Conservation (phyloP, 2,888 invertebrate species). For the Lithophane ornitopus region DNA sequence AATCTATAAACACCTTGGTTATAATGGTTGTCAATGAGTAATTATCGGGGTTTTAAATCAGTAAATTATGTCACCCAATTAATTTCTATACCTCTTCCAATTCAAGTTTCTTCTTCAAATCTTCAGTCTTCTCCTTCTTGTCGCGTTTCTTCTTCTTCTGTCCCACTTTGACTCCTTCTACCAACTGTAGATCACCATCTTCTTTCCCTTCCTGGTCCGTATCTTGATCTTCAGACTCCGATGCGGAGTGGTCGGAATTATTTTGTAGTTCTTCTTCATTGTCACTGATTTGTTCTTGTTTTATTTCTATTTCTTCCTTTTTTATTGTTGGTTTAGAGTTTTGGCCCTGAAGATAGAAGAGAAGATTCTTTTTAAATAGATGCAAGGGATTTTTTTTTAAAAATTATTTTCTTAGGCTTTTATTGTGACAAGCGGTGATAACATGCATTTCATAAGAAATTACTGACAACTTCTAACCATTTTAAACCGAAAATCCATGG, state of each 20-base stretch:
- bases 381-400: background rate
- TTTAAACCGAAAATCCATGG: no score
- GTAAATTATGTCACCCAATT: background rate
- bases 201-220: constrained; percentile 52
- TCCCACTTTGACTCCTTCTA: constrained; percentile 85
- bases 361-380: background rate
- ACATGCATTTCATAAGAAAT: background rate
- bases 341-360: constrained; percentile 16
- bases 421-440: background rate
- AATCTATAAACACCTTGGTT: background rate
- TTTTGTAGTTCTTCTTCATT: constrained; percentile 70
- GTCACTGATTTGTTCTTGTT: constrained; percentile 71
- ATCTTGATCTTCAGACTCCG: constrained; percentile 55
- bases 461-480: background rate
- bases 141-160: constrained; percentile 84
- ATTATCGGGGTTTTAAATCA: background rate
- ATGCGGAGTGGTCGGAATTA: constrained; percentile 61
- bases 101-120: constrained; percentile 87
- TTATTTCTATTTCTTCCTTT: constrained; percentile 72
- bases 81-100: constrained; percentile 80
- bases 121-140: constrained; percentile 85
- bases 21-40: background rate
- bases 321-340: constrained; percentile 50
- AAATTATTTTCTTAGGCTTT: background rate
- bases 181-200: constrained; percentile 78